Conservation (phyloP, 2,888 invertebrate genomes). For the Cosmorhoe ocellata region DNA sequence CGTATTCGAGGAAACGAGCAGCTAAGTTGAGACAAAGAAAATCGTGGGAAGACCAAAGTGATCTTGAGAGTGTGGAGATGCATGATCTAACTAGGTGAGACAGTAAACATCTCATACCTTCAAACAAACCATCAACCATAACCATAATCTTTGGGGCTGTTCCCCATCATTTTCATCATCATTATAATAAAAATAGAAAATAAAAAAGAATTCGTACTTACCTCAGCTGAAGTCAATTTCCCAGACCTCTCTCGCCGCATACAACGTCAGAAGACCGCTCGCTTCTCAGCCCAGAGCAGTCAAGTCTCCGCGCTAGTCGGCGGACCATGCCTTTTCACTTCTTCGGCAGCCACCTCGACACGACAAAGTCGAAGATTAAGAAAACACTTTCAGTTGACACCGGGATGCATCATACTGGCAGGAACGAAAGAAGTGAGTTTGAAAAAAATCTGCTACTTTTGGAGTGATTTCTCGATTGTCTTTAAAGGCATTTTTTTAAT, state of each 20-base stretch:
- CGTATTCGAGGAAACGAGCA: constrained; percentile 75
- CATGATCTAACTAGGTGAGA: constrained; percentile 84
- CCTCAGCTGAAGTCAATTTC: constrained; percentile 18
- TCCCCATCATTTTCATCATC: too few species aligned
- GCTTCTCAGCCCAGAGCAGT: constrained; percentile 70
- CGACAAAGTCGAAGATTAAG: constrained; percentile 73
- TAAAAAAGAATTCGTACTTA: constrained; percentile 4
- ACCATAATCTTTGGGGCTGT: too few species aligned
- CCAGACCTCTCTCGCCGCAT: constrained; percentile 75
- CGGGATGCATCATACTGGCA: constrained; percentile 79
- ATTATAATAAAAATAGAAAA: background rate
- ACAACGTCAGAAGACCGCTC: constrained; percentile 72
- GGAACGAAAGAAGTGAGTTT: constrained; percentile 61
- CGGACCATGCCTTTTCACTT: constrained; percentile 69
- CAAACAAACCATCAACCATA: too few species aligned
- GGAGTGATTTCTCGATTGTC: too few species aligned
- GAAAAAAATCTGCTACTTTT: background rate
- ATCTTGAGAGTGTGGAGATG: constrained; percentile 86
- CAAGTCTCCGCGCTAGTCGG: constrained; percentile 60
- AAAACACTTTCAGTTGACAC: constrained; percentile 78
- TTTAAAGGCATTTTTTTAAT: too few species aligned
- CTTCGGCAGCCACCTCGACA: constrained; percentile 73
- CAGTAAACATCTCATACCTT: too few species aligned
- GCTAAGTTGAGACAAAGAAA: constrained; percentile 77
- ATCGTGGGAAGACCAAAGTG: constrained; percentile 88